phyloP scores from a whole-genome alignment of 2,797 vertebrate species.

The Typhlichthys eigenmanni region DNA sequence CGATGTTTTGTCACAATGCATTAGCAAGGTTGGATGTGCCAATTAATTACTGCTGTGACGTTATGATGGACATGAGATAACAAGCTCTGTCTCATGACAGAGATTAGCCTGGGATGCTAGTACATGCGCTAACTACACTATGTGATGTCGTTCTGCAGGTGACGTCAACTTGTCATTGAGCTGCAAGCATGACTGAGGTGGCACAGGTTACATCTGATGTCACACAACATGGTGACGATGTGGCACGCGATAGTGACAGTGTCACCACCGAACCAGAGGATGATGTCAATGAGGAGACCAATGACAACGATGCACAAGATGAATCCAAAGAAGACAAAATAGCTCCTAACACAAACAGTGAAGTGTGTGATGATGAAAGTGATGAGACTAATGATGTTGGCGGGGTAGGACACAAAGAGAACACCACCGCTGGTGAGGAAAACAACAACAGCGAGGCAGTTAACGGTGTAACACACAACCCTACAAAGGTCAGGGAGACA shows the following conservation, averaged over 20 bases:
- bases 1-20: too few relatives aligned
- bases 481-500: constrained; percentile 4
- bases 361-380: not conserved
- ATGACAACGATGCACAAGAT: constrained; percentile 18
- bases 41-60: too few relatives aligned
- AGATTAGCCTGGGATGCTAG: too few relatives aligned
- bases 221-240: constrained; percentile 39
- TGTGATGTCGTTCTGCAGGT: constrained; percentile 44
- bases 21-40: too few relatives aligned
- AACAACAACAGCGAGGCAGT: constrained; percentile 16
- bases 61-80: too few relatives aligned
- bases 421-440: not conserved
- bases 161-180: constrained; percentile 50
- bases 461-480: constrained; percentile 39
- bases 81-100: too few relatives aligned
- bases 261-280: constrained; percentile 4
- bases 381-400: constrained; percentile 34
- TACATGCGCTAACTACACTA: too few relatives aligned
- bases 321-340: constrained; percentile 4
- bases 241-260: not conserved
- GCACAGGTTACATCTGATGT: constrained; percentile 52
- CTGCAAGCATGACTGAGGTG: constrained; percentile 72
- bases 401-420: constrained; percentile 44
- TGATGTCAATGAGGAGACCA: constrained; percentile 1
- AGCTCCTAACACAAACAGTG: not conserved